These are phyloP conservation scores for Condylura cristata DNA, from an alignment of 2,113 vertebrate species.

Conservation along the genomic window DNA sequence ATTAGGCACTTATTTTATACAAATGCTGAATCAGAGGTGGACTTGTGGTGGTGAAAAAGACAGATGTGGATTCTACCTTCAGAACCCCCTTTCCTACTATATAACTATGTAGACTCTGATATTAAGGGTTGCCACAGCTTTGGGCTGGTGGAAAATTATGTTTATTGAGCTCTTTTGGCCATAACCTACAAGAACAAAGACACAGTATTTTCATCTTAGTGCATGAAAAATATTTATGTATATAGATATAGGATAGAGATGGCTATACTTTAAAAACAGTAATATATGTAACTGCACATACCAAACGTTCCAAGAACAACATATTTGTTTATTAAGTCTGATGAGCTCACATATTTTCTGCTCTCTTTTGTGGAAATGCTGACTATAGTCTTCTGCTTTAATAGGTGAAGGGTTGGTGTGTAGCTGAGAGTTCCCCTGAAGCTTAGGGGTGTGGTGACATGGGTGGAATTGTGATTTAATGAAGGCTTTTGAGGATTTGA, in stretches of 20 bases:
- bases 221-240: not conserved
- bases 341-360: not conserved
- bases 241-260: not conserved
- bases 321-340: not conserved
- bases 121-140: not conserved
- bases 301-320: not conserved
- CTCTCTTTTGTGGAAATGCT: not conserved
- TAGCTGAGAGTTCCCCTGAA: not conserved
- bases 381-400: not conserved
- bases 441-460: constrained; percentile 55
- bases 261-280: not conserved
- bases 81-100: not conserved
- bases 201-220: not conserved
- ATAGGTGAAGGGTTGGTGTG: not conserved
- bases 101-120: not conserved
- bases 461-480: constrained; percentile 63
- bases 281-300: not conserved
- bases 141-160: not conserved
- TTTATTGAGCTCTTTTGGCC: not conserved
- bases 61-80: not conserved
- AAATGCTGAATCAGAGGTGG: not conserved
- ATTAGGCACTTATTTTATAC: not conserved
- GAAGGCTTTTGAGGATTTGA: constrained; percentile 60
- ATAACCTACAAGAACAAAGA: not conserved
- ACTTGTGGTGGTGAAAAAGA: not conserved